Conservation (phyloP, 2,797 vertebrate genomes). For the Sebastes goodei region DNA sequence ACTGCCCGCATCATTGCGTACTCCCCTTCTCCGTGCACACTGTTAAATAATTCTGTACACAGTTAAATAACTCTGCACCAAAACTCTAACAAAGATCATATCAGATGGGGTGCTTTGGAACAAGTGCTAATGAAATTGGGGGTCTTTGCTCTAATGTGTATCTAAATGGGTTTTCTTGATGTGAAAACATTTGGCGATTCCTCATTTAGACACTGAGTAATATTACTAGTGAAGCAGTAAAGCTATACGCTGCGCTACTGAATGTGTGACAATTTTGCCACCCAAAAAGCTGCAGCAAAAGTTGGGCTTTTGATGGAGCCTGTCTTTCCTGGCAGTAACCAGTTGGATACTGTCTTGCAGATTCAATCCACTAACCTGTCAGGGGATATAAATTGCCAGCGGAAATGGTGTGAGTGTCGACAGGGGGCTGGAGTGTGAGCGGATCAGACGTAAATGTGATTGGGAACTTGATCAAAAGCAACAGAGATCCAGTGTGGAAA, state of each 20-base stretch:
- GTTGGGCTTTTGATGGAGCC: constrained; percentile 27
- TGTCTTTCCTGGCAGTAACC: constrained; percentile 23
- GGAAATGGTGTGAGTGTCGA: constrained; percentile 39
- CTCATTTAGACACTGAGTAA: constrained; percentile 42
- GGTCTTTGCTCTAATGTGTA: constrained; percentile 42
- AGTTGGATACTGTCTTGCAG: constrained; percentile 34
- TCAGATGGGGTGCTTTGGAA: constrained; percentile 44
- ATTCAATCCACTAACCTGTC: constrained; percentile 55
- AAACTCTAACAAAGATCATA: constrained; percentile 34
- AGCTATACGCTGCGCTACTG: constrained; percentile 2
- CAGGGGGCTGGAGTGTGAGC: constrained; percentile 39
- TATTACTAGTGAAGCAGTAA: constrained; percentile 36
- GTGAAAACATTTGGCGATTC: constrained; percentile 46
- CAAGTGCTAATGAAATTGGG: constrained; percentile 33
- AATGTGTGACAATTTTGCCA: constrained; percentile 32
- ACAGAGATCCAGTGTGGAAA: constrained; percentile 36
- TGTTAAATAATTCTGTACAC: constrained; percentile 29
- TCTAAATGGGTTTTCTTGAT: constrained; percentile 41
- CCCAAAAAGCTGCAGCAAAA: constrained; percentile 41
- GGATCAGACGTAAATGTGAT: constrained; percentile 58
- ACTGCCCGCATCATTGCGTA: neutral
- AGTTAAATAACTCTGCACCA: constrained; percentile 31
- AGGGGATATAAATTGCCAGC: constrained; percentile 44
- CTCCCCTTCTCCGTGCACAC: neutral
- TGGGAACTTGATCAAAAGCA: constrained; percentile 65